Base-by-base conservation (phyloP, 2,797 vertebrate genomes). In the Huso huso region DNA sequence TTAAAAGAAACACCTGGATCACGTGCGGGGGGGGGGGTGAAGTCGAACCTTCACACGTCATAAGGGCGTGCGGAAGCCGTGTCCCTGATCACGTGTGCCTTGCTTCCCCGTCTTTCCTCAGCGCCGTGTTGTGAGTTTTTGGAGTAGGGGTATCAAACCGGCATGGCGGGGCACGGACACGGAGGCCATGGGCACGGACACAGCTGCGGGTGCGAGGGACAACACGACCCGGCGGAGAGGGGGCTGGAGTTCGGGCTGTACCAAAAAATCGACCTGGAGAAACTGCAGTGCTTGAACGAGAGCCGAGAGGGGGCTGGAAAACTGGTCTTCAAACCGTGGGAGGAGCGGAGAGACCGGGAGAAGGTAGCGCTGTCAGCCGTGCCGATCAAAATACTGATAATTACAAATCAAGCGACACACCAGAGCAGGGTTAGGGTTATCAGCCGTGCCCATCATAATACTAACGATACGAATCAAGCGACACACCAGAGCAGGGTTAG, bases 271-370 rank as follows among this genome's bases (percentile, higher is more conserved):
- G 94, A 98, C 83, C 75, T 85, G 75, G 88, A 94, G 71, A 96
- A 93, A 74, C 75, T 98, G 74, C 92, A 97, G 87, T 98, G 95
- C 71, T 88, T 98, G 61, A 98, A 98, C 79, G 96, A 98, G 87
- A 93, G 92, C 76, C 78, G 89, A 1, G 95, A 98, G 64, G 94
- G 95, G 12, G 93, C 93, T 72, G 96, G 95, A 0, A 94, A 86
- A 23, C 85, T 87, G 53, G 95, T 98, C 68, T 97, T 98, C 84
- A 95, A 95, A 67, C 91, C 96, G 2, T 98, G 96, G 95, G 95
- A 98, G 50, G 85, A 91, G 74, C 91, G 95, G 11, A 79, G 73
- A 1, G 90, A 96, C 66, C 84, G 93, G 63, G 80, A 87, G 13
- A 89, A 92, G 95, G 96, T 98, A 73, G 70, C 6, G 52, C 6